phyloP scores from a whole-genome alignment of 2,113 vertebrate species.

The Nibea albiflora region DNA sequence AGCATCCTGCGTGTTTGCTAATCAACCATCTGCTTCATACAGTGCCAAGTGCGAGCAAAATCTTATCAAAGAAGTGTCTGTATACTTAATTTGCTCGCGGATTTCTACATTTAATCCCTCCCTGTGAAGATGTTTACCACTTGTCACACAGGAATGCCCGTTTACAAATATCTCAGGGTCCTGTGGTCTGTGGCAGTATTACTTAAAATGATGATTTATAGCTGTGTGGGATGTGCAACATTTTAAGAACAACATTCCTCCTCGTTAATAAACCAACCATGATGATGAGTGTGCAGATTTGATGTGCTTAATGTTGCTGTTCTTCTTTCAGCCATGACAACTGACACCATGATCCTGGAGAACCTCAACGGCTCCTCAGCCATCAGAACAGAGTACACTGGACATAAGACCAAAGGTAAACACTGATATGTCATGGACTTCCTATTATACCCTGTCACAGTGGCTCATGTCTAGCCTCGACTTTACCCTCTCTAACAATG shows the following conservation, averaged over 20 bases:
- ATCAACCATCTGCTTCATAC: constrained; percentile 17
- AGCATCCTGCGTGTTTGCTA: constrained; percentile 24
- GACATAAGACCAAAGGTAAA: constrained; percentile 95
- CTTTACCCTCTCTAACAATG: neutral
- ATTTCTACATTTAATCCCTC: constrained; percentile 37
- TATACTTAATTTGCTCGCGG: neutral
- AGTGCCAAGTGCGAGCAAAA: constrained; percentile 14
- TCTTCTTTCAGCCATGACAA: constrained; percentile 78
- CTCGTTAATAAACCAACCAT: constrained; percentile 6
- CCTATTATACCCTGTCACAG: neutral
- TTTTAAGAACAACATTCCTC: neutral
- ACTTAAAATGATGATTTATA: constrained; percentile 17
- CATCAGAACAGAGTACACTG: constrained; percentile 95
- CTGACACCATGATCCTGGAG: constrained; percentile 89
- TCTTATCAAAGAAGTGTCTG: constrained; percentile 35
- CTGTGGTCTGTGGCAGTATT: constrained; percentile 31
- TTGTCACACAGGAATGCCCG: constrained; percentile 37
- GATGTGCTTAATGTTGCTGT: neutral
- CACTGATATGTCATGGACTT: neutral
- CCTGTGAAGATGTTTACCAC: constrained; percentile 11
- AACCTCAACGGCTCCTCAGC: constrained; percentile 98
- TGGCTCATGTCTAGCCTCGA: neutral
- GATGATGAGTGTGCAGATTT: neutral
- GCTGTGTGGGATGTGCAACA: constrained; percentile 2
- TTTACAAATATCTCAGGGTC: constrained; percentile 25